Base-by-base conservation (phyloP, 1,140 invertebrate species). In the Myzus persicae region DNA sequence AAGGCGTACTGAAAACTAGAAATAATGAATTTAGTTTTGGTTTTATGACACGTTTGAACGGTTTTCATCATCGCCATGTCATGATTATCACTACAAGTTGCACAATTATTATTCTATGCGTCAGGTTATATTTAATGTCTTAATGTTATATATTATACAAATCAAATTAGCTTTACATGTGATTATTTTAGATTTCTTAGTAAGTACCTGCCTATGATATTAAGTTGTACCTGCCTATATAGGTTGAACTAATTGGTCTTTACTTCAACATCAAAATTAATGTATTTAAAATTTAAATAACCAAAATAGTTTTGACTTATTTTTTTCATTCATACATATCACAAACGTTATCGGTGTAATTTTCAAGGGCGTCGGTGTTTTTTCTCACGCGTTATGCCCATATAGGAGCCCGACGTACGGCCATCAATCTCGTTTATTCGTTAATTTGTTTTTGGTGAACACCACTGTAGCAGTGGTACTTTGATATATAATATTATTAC, bases 391-490 rank as follows among this genome's bases (percentile, higher is more conserved):
- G 51, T 31, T 20, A 31, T 48, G 44, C 84, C 24, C 36, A n/a
- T n/a, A 44, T 42, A 26, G 8, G 8, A 44, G 22, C 22, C 40
- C 46, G 87, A 90, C 8, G 18, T 18, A 38, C 14, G 36, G 31
- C 38, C 46, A 93, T 84, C 81, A 85, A 85, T 93, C 91, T 93
- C 91, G 91, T 84, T 92, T 92, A 51, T 85, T 54, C 48, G 91
- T 93, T 93, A 93, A 93, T 93, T 93, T 51, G 76, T 93, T 93
- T 93, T 93, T 26, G 76, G 44, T 93, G 76, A 84, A 84, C 76
- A 93, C 44, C 67, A 92, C 67, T 14, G 46, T 14, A n/a, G 67
- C 46, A 51, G 46, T 8, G 8, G 42, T 36, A 38, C 14, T 26
- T 14, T 38, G 44, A 76, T 91, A 91, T 67, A 48, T 91, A 76